Percentiles rank a stretch among this genome's conserved stretches.
These are phyloP conservation scores for Pelusios castaneus DNA, from an alignment of 2,113 vertebrate genomes.

Conservation along the genomic window DNA sequence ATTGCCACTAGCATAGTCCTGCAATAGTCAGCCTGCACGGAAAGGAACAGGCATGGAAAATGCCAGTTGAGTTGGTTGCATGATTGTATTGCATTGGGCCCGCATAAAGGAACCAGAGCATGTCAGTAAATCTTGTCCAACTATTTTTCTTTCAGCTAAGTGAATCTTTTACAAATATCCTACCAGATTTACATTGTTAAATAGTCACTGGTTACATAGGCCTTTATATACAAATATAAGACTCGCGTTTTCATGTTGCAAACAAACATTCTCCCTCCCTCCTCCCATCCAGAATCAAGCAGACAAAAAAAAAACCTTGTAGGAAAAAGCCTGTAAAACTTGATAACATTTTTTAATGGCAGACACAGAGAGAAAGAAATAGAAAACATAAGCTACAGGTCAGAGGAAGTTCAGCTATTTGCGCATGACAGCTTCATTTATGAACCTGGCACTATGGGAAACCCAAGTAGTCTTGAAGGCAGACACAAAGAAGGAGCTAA, in stretches of 20 bases:
- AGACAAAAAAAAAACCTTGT: accelerated
- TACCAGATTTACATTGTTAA: background rate
- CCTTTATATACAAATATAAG: background rate
- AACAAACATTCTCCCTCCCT: background rate
- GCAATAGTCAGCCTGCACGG: background rate
- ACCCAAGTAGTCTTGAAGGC: background rate
- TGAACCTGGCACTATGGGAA: background rate
- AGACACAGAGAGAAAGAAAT: background rate
- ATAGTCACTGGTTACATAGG: background rate
- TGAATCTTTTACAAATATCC: background rate
- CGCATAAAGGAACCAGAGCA: background rate
- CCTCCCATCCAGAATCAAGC: background rate
- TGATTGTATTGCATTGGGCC: background rate
- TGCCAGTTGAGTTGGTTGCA: accelerated
- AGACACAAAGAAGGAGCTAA: accelerated
- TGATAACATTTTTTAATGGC: background rate
- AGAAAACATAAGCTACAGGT: background rate
- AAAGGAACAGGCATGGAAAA: background rate
- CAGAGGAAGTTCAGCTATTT: background rate
- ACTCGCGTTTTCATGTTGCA: background rate
- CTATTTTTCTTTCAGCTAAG: background rate
- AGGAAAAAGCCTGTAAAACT: background rate
- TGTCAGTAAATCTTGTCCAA: background rate
- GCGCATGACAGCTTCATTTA: background rate
- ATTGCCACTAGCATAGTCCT: accelerated